These are phyloP conservation scores for Butorides virescens DNA, from an alignment of 2,113 vertebrate genomes.

Conservation along the genomic window DNA sequence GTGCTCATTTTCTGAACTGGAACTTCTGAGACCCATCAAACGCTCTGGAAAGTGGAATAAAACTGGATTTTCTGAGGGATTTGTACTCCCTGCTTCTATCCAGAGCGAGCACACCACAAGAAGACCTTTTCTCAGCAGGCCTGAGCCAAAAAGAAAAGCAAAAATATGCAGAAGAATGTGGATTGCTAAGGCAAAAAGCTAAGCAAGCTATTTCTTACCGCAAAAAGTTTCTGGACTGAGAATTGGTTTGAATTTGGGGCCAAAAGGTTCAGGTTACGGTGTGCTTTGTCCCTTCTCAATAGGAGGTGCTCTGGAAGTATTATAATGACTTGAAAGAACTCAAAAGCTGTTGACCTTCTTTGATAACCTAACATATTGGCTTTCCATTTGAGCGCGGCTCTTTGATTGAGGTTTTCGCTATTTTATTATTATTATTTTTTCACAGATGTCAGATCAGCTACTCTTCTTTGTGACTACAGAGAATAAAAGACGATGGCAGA, in stretches of 20 bases:
- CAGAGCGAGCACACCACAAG: rapidly evolving
- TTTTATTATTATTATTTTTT: constrained; percentile 7
- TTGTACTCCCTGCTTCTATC: background rate
- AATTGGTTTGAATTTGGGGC: background rate
- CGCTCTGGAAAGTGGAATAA: background rate
- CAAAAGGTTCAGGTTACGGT: background rate
- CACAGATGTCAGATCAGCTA: background rate
- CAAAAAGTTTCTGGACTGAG: background rate
- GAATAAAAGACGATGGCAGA: background rate
- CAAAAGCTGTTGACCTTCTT: background rate
- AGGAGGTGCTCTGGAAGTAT: background rate
- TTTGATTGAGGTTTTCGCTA: background rate
- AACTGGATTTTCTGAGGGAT: background rate
- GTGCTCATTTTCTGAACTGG: background rate
- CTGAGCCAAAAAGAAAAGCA: background rate
- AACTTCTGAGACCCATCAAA: background rate
- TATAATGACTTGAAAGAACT: background rate
- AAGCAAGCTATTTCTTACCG: background rate
- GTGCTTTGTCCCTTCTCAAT: background rate
- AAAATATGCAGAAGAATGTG: background rate
- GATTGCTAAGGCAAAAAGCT: background rate
- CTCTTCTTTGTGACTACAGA: background rate
- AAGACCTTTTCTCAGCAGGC: background rate
- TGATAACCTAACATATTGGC: background rate
- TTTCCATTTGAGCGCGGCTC: background rate